These are phyloP conservation scores for Nixonia krombeini DNA, from an alignment of 1,140 invertebrate species.

Conservation along the genomic window DNA sequence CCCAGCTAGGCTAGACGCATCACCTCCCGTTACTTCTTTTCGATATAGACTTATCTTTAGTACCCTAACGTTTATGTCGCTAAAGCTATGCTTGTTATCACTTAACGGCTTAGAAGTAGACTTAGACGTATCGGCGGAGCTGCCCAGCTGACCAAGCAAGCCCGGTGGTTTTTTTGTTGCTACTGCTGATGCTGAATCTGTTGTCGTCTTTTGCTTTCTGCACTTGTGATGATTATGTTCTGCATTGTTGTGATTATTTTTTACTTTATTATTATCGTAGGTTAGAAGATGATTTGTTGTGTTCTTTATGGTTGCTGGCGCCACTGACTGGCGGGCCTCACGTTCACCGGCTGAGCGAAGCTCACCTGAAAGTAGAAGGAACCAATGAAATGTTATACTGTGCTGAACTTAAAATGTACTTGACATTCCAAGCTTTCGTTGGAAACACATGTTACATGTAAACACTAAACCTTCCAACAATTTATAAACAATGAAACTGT, in stretches of 20 bases:
- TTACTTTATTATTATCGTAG: slow-evolving; percentile 69
- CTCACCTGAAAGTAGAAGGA: slow-evolving; percentile 71
- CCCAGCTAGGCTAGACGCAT: slow-evolving; percentile 63
- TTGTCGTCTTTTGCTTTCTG: slow-evolving; percentile 61
- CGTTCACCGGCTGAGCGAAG: slow-evolving; percentile 67
- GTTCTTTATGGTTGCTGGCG: slow-evolving; percentile 69
- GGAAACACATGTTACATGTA: background rate
- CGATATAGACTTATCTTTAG: slow-evolving; percentile 68
- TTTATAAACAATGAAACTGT: no score
- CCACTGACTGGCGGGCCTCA: slow-evolving; percentile 69
- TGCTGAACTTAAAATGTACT: slow-evolving; percentile 5
- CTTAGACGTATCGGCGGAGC: slow-evolving; percentile 72
- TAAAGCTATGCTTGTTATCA: slow-evolving; percentile 74
- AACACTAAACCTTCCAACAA: background rate
- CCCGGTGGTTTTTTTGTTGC: slow-evolving; percentile 63
- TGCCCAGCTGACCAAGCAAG: slow-evolving; percentile 67
- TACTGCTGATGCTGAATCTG: slow-evolving; percentile 42
- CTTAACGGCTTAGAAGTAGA: slow-evolving; percentile 73
- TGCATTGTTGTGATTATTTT: slow-evolving; percentile 70
- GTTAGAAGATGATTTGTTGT: slow-evolving; percentile 70
- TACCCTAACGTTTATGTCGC: slow-evolving; percentile 71
- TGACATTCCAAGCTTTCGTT: background rate
- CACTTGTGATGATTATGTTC: slow-evolving; percentile 73
- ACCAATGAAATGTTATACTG: no score
- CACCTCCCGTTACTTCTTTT: slow-evolving; percentile 61